A percentile compares a stretch with the other conserved stretches of the same genome.
These are phyloP conservation scores for Xenentodon cancila DNA, from an alignment of 2,797 vertebrate species.

Conservation along the genomic window DNA sequence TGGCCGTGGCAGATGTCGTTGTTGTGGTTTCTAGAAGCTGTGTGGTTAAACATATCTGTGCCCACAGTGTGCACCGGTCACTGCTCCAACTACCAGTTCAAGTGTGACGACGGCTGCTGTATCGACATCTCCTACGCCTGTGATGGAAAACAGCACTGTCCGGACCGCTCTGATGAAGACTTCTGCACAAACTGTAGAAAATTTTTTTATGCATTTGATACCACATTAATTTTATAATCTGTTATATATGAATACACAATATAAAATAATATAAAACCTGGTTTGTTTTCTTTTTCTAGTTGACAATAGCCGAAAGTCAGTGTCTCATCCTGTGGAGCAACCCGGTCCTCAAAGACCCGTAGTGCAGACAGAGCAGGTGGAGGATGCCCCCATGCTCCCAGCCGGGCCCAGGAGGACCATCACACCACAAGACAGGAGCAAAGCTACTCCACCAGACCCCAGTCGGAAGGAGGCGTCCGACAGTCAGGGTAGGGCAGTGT, in stretches of 20 bases:
- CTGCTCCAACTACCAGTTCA: slow-evolving; percentile 94
- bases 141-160: slow-evolving; percentile 91
- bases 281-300: slow-evolving; percentile 74
- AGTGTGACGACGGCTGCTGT: slow-evolving; percentile 94
- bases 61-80: slow-evolving; percentile 85
- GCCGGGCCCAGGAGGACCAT: slow-evolving; percentile 71
- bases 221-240: no score
- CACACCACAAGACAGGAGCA: slow-evolving; percentile 51
- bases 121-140: slow-evolving; percentile 95
- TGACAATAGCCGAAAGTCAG: slow-evolving; percentile 82
- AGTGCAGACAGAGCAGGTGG: slow-evolving; percentile 50
- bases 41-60: slow-evolving; percentile 1
- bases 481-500: slow-evolving; percentile 79
- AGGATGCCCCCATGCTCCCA: slow-evolving; percentile 47
- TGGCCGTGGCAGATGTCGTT: background rate
- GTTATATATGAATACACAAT: no score
- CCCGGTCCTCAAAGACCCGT: slow-evolving; percentile 51
- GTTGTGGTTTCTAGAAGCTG: background rate
- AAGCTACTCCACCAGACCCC: slow-evolving; percentile 63
- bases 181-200: slow-evolving; percentile 93
- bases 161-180: slow-evolving; percentile 93
- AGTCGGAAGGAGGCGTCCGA: slow-evolving; percentile 59
- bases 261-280: no score
- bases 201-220: background rate
- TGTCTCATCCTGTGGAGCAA: slow-evolving; percentile 74